Base-by-base conservation (phyloP, 2,113 vertebrate genomes). In the Sprattus sprattus region DNA sequence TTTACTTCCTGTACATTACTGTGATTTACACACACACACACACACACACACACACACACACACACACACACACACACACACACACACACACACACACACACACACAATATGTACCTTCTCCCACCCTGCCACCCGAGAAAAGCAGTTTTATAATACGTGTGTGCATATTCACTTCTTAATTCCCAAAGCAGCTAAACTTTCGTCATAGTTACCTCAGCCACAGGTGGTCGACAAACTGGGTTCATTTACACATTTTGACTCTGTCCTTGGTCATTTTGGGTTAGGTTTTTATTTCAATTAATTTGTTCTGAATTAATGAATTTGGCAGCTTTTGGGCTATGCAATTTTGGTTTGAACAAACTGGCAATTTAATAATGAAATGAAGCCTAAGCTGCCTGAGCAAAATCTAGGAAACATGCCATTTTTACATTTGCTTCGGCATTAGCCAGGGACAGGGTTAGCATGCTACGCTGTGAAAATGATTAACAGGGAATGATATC, bases 401-500 rank as follows among this genome's bases (percentile, higher is more conserved):
- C 88, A 88, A 89, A 88, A 83, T 6, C 54, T 60, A 18, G 54
- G 54, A 87, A 89, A 84, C 57, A 84, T 88, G 89, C 81, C 86
- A 90, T 92, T 91, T 89, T 84, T 88, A 54, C 88, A 84, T 91
- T 92, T 90, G 88, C 87, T 52, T 84, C 89, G 87, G 85, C 82
- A 89, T 90, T 90, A 89, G 15, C 15, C 1, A 16, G 85, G 86
- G 15, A 9, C 1, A 16, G 85, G 86, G 87, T 91, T 85, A 87
- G 64, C 64, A 32, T 89, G 90, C 91, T 87, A 91, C 85, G 87
- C 91, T 89, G 78, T 90, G 88, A 86, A 81, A 84, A 67, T 32
- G 80, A 60, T 67, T 11, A 90, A 89, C 87, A 87, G 82, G 84
- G 32, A 85, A 84, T 90, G 89, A 91, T 89, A 89, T 89, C 89